Evolutionary conservation across 2,888 invertebrate species (phyloP).

Genomic region (Lypha dubia): DNA sequence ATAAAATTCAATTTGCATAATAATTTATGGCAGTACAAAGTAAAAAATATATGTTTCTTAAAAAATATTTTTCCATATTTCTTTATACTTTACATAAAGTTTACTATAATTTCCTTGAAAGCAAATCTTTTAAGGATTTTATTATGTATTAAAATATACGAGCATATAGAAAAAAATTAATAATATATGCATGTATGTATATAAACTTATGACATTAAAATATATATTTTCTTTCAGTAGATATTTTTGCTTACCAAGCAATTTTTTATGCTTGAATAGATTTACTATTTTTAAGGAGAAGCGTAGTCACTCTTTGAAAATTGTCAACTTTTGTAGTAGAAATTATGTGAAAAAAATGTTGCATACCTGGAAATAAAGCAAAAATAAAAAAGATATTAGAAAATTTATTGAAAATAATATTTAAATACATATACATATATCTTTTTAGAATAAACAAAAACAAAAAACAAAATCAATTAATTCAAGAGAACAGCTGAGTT

Average conservation of each 20-base stretch:
- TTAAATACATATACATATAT: too few relatives aligned
- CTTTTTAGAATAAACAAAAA: background rate
- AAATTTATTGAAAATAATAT: background rate
- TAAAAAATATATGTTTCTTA: too few relatives aligned
- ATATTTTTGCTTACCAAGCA: slow-evolving; percentile 61
- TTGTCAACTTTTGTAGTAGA: slow-evolving; percentile 10
- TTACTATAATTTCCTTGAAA: background rate
- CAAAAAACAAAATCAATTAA: too few relatives aligned
- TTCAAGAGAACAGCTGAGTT: background rate
- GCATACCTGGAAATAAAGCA: too few relatives aligned
- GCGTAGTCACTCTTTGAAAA: slow-evolving; percentile 8
- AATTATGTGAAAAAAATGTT: background rate
- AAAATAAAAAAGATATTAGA: too few relatives aligned
- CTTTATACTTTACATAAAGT: background rate
- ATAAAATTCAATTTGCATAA: too few relatives aligned
- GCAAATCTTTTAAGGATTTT: slow-evolving; percentile 23
- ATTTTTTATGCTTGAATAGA: slow-evolving; percentile 64
- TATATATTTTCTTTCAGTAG: slow-evolving; percentile 25
- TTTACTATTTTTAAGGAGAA: slow-evolving; percentile 3
- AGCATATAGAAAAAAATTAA: background rate
- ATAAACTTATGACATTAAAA: slow-evolving; percentile 32
- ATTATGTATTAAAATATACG: background rate
- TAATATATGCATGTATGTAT: too few relatives aligned
- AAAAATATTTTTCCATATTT: too few relatives aligned
- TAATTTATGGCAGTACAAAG: too few relatives aligned